Conservation (phyloP, 2,113 vertebrate genomes). For the Antechinus flavipes region DNA sequence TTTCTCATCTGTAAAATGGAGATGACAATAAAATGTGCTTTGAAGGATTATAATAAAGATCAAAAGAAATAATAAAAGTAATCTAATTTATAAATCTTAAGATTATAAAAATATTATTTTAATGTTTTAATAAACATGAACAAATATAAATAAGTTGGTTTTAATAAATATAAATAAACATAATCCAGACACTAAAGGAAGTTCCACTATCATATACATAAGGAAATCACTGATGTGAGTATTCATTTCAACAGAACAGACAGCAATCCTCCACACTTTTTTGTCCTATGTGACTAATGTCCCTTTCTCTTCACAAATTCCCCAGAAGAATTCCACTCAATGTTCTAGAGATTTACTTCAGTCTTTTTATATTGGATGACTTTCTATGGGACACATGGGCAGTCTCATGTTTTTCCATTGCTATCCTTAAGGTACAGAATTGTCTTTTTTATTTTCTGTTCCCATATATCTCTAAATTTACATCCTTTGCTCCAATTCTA, state of each 20-base stretch:
- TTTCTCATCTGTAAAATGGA: no score
- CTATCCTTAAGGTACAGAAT: background rate
- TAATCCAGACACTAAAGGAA: background rate
- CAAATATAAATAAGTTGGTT: background rate
- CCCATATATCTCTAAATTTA: background rate
- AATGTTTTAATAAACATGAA: background rate
- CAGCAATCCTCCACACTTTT: background rate
- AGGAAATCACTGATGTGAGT: background rate
- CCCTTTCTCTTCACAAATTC: background rate
- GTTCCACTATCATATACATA: background rate
- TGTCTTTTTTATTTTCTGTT: background rate
- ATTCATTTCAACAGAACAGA: background rate
- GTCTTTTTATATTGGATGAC: background rate
- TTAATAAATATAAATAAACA: no score
- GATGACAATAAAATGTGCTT: background rate
- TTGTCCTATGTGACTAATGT: background rate
- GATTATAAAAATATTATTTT: background rate
- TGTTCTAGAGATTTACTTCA: background rate
- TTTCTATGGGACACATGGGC: background rate
- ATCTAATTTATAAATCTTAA: background rate
- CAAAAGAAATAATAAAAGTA: background rate
- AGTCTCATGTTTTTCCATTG: background rate
- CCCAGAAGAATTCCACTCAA: background rate
- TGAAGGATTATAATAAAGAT: background rate
- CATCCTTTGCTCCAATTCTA: background rate